A percentile compares a stretch with the other conserved stretches of the same genome.
Evolutionary conservation across 2,888 invertebrate species (phyloP).

Genomic region (Ceramica pisi): DNA sequence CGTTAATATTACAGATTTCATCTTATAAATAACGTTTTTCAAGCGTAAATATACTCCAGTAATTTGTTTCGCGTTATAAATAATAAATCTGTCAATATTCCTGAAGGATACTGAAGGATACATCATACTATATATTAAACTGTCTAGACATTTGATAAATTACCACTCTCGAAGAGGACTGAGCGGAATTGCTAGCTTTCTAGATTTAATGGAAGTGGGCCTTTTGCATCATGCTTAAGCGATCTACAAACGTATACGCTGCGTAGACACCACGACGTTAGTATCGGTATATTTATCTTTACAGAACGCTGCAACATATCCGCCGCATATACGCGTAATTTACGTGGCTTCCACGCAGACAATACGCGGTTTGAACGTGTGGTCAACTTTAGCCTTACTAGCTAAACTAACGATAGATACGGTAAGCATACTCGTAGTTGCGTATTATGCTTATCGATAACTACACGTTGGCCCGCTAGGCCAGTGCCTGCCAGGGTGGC

Average conservation of each 20-base stretch:
- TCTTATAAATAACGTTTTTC: conserved; percentile 19
- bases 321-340: not conserved
- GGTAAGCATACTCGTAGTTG: too few relatives aligned
- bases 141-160: conserved; percentile 52
- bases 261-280: not conserved
- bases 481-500: too few relatives aligned
- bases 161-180: conserved; percentile 5
- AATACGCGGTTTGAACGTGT: not conserved
- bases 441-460: too few relatives aligned
- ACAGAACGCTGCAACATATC: not conserved
- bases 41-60: conserved; percentile 19
- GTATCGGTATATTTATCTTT: not conserved
- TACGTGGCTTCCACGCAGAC: not conserved
- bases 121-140: conserved; percentile 30
- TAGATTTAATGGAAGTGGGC: conserved; percentile 16
- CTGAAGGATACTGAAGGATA: conserved; percentile 32
- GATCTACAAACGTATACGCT: not conserved
- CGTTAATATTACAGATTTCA: conserved; percentile 16
- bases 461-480: too few relatives aligned
- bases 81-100: conserved; percentile 47
- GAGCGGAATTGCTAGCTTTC: conserved; percentile 19
- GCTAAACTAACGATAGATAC: not conserved
- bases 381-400: not conserved
- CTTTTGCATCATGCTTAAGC: not conserved
- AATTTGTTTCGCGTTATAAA: conserved; percentile 37